Percentiles rank a stretch among this genome's conserved stretches.
These are phyloP conservation scores for Pteropus rufus DNA, from an alignment of 2,797 vertebrate genomes.

Conservation along the genomic window DNA sequence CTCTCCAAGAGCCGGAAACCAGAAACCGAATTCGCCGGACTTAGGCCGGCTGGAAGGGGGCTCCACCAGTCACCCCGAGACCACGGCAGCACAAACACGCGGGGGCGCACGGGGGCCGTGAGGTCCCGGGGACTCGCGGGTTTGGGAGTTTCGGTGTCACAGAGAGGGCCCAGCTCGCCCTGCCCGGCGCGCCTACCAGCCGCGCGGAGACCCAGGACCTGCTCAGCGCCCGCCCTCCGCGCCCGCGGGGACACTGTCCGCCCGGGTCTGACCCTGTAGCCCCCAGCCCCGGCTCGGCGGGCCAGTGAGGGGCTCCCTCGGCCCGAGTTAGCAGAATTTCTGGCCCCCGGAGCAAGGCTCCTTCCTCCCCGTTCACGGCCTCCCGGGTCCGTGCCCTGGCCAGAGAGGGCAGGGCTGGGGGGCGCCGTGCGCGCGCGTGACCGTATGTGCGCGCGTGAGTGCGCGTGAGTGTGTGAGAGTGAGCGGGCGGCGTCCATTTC, in stretches of 20 bases:
- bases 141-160: too few relatives aligned
- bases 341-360: not conserved
- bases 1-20: not conserved
- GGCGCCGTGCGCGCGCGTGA: not conserved
- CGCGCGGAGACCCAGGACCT: not conserved
- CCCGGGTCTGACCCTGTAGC: not conserved
- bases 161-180: not conserved
- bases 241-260: accelerated
- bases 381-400: accelerated
- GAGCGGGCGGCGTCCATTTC: not conserved
- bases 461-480: not conserved
- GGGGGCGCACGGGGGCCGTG: accelerated
- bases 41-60: accelerated
- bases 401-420: not conserved
- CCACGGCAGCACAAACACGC: not conserved
- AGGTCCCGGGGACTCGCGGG: not conserved
- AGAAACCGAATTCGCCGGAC: not conserved
- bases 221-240: not conserved
- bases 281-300: not conserved
- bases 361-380: not conserved
- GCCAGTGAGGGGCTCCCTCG: too few relatives aligned
- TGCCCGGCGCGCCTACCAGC: not conserved
- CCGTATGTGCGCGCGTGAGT: not conserved
- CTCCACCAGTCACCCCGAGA: not conserved
- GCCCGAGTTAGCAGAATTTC: not conserved